Conservation (phyloP, 2,888 invertebrate genomes). For the Lottia scabra region DNA sequence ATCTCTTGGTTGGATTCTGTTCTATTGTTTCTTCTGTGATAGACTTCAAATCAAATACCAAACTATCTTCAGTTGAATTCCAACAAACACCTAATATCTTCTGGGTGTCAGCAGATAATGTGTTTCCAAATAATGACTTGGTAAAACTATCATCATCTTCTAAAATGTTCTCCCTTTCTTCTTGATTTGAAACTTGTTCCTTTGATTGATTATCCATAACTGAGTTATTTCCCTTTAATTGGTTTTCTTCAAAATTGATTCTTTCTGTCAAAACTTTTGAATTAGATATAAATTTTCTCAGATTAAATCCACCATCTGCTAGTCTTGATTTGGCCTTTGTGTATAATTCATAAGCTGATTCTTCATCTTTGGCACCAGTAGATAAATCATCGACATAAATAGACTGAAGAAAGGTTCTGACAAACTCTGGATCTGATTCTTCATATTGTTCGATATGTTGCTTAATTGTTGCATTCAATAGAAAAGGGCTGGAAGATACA, state of each 20-base stretch:
- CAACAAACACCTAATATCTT: neutral
- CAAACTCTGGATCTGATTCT: neutral
- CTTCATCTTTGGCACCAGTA: neutral
- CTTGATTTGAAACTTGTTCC: neutral
- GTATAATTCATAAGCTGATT: neutral
- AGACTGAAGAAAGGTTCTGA: neutral
- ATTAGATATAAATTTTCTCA: neutral
- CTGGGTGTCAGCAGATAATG: neutral
- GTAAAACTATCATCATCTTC: neutral
- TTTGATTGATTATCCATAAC: too few relatives aligned
- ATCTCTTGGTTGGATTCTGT: neutral
- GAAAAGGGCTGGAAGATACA: neutral
- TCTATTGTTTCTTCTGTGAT: neutral
- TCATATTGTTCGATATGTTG: neutral
- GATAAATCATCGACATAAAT: neutral
- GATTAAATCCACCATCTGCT: neutral
- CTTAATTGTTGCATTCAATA: neutral
- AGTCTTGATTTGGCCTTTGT: neutral
- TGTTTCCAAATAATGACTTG: neutral
- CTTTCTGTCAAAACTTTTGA: neutral
- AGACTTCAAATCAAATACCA: constrained; percentile 2
- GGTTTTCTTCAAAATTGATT: neutral
- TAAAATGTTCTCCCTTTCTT: neutral
- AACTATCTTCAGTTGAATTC: neutral
- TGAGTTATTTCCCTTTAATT: neutral